Evolutionary conservation across 2,888 invertebrate genomes (phyloP), one percentile per base, ranked within the genome.

Genomic region (Hirtodrosophila duncani): DNA sequence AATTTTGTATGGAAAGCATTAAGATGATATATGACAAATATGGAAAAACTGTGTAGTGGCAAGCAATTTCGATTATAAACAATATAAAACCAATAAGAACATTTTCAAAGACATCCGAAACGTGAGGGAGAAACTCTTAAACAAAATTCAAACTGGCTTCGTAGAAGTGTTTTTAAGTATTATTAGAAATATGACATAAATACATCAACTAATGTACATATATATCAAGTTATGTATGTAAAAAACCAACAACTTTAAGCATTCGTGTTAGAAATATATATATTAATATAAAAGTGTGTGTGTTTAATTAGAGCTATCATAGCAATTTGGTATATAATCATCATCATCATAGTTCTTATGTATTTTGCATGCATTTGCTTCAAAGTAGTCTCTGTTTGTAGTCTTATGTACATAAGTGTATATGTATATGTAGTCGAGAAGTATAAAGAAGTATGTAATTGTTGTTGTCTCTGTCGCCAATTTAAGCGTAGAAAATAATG

Each of bases 141-240:
- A 43, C 37, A 65, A 70, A 70, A 77, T 77, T 67, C 74, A 74
- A 78, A 70, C 79, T 66, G 81, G 75, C 81, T 77, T 77, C 79
- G 83, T 79, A 77, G 81, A 70, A 81, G 65, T 66, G 72, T 79
- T 79, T 75, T 79, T 66, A 83, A 77, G 71, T 82, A 81, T 79
- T 81, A 79, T 62, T 79, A 82, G 79, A 61, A 29, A 52, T 26
- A 48, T 50, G 49, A 39, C 38, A 51, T 46, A 30, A 20, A 36
- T 13, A 20, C 16, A 13, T 17, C 6, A 39, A 30, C 21, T 31
- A 21, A 39, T 39, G 49, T 38, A 21, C 21, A 29, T 6, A 38
- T 2, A 37, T 41, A 20, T 2, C 13, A 23, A 23, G 36, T 23
- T 23, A 7, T 20, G n/a, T 13, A 2, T 36, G 36, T 36, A 14